phyloP scores from a whole-genome alignment of 2,113 vertebrate genomes.

The Formicarius rufipectus region DNA sequence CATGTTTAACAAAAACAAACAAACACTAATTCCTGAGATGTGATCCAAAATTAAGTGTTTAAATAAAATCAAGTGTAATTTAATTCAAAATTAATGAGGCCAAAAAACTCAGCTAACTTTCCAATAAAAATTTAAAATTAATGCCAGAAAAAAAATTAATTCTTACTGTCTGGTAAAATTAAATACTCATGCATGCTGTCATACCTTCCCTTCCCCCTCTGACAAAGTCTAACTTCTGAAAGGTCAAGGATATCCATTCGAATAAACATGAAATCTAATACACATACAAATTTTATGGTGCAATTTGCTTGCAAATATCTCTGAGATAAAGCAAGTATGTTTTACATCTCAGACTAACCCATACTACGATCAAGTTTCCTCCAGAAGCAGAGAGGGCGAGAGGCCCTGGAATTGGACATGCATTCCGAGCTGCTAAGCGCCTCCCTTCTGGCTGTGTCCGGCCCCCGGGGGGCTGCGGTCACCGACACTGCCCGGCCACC shows the following conservation, averaged over 20 bases:
- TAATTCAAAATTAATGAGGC: background rate
- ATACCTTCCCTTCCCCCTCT: background rate
- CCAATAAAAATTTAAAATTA: slow-evolving; percentile 5
- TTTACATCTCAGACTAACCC: background rate
- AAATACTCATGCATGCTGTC: background rate
- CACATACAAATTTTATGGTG: background rate
- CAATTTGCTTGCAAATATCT: background rate
- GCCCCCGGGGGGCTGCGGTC: no score
- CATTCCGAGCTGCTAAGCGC: slow-evolving; percentile 36
- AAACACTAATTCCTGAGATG: background rate
- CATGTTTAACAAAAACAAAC: slow-evolving; percentile 26
- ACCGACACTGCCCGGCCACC: no score
- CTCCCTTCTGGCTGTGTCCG: no score
- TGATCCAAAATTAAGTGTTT: background rate
- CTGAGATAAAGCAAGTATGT: background rate
- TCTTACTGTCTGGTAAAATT: background rate
- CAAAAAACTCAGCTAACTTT: background rate
- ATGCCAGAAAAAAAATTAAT: background rate
- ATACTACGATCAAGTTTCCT: background rate
- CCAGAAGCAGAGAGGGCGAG: background rate
- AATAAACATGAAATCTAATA: background rate
- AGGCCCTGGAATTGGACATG: slow-evolving; percentile 21
- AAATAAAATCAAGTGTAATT: slow-evolving; percentile 2
- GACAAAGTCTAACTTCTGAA: background rate
- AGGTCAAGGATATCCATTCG: background rate